Conservation (phyloP, 2,797 vertebrate species). For the Limosa lapponica region DNA sequence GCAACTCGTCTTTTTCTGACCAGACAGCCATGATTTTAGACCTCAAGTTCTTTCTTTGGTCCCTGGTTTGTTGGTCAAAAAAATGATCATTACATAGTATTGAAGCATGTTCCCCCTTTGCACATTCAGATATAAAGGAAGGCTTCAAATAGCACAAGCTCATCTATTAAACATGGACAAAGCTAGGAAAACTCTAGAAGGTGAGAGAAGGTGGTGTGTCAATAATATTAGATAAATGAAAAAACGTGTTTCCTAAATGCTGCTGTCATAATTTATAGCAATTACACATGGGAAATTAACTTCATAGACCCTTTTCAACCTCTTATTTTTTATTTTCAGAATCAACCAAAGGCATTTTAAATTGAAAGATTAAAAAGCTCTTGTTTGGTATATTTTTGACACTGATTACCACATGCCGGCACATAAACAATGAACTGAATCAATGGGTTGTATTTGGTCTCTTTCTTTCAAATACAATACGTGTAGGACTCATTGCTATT, state of each 20-base stretch:
- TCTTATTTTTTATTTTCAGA: background rate
- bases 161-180: background rate
- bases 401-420: background rate
- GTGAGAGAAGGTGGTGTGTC: background rate
- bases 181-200: background rate
- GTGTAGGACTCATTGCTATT: background rate
- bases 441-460: background rate
- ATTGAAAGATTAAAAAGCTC: background rate
- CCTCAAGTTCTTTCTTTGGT: background rate
- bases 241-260: background rate
- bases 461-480: background rate
- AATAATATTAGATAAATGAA: background rate
- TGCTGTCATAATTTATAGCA: background rate
- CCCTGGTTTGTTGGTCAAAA: background rate
- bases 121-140: background rate
- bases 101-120: background rate
- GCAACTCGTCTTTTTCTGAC: background rate
- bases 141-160: background rate
- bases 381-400: background rate
- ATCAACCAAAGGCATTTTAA: background rate
- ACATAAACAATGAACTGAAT: background rate
- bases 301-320: background rate
- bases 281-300: background rate
- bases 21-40: background rate
- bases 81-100: background rate